Conservation (phyloP, 2,797 vertebrate species). For the Chaunax sp. region DNA sequence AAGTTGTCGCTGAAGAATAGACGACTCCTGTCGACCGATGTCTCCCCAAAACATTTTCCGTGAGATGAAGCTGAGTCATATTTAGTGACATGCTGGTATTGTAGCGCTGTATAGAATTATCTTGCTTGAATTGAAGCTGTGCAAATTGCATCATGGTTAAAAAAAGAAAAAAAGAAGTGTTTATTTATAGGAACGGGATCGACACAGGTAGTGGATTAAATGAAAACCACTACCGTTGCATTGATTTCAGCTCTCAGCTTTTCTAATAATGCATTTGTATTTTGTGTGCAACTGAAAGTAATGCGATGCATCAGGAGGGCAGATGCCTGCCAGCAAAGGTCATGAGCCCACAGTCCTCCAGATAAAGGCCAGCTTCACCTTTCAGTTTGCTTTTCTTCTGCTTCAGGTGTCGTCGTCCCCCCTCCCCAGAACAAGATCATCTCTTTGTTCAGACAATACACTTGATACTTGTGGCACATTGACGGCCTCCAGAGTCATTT, state of each 20-base stretch:
- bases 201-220: too few relatives aligned
- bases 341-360: slow-evolving; percentile 18
- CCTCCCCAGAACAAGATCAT: background rate
- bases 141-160: too few relatives aligned
- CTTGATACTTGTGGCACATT: slow-evolving; percentile 22
- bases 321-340: slow-evolving; percentile 47
- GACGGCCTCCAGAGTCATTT: slow-evolving; percentile 16
- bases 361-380: slow-evolving; percentile 56
- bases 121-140: too few relatives aligned
- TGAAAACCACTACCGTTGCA: background rate
- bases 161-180: too few relatives aligned
- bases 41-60: too few relatives aligned
- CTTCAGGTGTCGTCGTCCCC: background rate
- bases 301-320: slow-evolving; percentile 32
- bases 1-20: too few relatives aligned
- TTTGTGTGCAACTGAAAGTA: slow-evolving; percentile 1
- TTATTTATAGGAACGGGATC: too few relatives aligned
- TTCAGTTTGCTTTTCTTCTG: slow-evolving; percentile 39
- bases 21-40: too few relatives aligned
- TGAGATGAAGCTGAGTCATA: too few relatives aligned
- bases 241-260: background rate
- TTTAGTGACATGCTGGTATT: too few relatives aligned
- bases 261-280: background rate
- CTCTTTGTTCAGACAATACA: slow-evolving; percentile 48
- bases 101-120: too few relatives aligned